A percentile compares a stretch with the other conserved stretches of the same genome.
Conservation (phyloP, 2,113 vertebrate species). For the Limnothrissa miodon region DNA sequence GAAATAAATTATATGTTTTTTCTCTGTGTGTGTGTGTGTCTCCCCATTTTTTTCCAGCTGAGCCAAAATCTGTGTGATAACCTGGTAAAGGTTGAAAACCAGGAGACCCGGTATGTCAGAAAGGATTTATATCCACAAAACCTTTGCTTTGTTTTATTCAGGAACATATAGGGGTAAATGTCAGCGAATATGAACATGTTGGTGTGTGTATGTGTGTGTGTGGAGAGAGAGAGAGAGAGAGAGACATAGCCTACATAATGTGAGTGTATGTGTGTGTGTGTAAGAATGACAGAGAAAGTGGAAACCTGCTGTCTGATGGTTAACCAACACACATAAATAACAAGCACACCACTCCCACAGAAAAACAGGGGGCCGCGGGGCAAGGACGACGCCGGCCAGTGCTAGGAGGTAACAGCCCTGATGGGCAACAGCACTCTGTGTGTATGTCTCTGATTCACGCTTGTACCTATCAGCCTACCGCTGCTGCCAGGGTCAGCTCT, state of each 20-base stretch:
- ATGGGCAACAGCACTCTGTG: constrained; percentile 32
- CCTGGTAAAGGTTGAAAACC: constrained; percentile 81
- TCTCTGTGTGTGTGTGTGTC: neutral
- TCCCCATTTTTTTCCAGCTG: constrained; percentile 70
- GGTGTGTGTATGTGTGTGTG: neutral
- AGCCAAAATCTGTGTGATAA: constrained; percentile 87
- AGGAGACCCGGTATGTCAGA: constrained; percentile 72
- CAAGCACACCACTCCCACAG: constrained; percentile 62
- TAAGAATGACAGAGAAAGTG: neutral
- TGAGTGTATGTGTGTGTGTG: constrained; percentile 4
- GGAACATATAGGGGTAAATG: neutral
- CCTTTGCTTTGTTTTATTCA: neutral
- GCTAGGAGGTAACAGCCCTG: constrained; percentile 68
- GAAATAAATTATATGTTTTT: neutral
- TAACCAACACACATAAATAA: constrained; percentile 14
- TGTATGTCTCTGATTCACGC: neutral
- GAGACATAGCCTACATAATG: too few relatives aligned
- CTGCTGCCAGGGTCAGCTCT: neutral
- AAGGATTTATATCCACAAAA: constrained; percentile 2
- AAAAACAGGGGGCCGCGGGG: constrained; percentile 61
- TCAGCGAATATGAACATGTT: neutral
- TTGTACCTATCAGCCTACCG: neutral
- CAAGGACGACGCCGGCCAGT: constrained; percentile 56
- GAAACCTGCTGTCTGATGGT: neutral
- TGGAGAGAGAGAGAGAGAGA: neutral